Evolutionary conservation across 1,140 invertebrate species (phyloP), one percentile per base, ranked within the genome.

Genomic region (Stenopsyche tienmushanensis): DNA sequence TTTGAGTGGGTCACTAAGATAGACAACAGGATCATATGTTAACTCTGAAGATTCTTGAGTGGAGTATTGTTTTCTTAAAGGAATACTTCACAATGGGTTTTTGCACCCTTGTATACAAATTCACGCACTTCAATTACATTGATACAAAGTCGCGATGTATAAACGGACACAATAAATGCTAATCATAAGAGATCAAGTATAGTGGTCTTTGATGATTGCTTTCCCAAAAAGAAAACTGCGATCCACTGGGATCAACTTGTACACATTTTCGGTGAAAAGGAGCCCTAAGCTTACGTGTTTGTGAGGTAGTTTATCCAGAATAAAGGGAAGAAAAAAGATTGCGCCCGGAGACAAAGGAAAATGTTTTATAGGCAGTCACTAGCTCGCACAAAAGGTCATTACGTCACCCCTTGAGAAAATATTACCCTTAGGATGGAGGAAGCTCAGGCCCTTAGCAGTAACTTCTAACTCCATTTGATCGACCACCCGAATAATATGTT

Each of bases 311-410:
- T 64, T 41, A 62, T 62, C 45, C 47, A 17, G 23, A 26, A 50
- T 52, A 44, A 34, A 62, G 21, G 29, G 34, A 54, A 65, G 63
- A 69, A 69, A 69, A 69, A 66, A 69, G 64, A 69, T 69, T 64
- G 67, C 60, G 59, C 41, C 64, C 26, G 64, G 64, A 69, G 67
- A 69, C 67, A 69, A 69, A 69, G 67, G 64, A 64, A 69, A 69
- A 69, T 69, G 64, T 62, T 69, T 69, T 69, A 69, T 69, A 69
- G 67, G 59, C 67, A 58, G 60, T 63, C 67, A 49, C 67, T 53
- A 64, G 49, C 47, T 42, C 44, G 57, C 55, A 60, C 57, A 49
- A 62, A 65, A 62, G 67, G 67, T 69, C 67, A 69, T 69, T 69
- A 69, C 55, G 64, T 69, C 67, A 69, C 53, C 67, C 59, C 62